A percentile compares a stretch with the other conserved stretches of the same genome.
Evolutionary conservation across 1,140 invertebrate species (phyloP).

Genomic region (Hetaerina americana): DNA sequence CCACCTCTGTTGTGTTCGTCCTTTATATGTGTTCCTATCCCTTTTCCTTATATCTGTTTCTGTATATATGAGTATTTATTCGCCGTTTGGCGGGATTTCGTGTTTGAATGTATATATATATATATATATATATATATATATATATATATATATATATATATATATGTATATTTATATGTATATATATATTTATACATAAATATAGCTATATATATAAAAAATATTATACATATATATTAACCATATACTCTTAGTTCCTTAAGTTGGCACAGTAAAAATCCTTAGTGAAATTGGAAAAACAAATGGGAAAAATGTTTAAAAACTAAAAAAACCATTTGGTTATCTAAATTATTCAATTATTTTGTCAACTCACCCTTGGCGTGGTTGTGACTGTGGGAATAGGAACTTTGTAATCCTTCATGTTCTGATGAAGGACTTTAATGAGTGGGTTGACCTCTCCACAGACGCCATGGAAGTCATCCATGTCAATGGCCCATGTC

Average conservation of each 20-base stretch:
- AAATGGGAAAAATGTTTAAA: background rate
- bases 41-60: too few relatives aligned
- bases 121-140: too few relatives aligned
- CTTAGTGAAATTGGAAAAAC: background rate
- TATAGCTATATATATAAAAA: background rate
- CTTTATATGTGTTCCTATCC: too few relatives aligned
- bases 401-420: conserved; percentile 62
- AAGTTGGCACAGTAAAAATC: background rate
- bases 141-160: too few relatives aligned
- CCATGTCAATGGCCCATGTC: conserved; percentile 84
- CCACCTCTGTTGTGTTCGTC: too few relatives aligned
- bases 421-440: conserved; percentile 55
- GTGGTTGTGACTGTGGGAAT: conserved; percentile 48
- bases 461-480: conserved; percentile 66
- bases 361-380: conserved; percentile 43
- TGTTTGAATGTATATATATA: too few relatives aligned
- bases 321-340: background rate
- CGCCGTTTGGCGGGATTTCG: too few relatives aligned
- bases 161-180: too few relatives aligned
- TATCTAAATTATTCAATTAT: background rate
- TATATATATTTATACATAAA: too few relatives aligned
- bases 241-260: background rate
- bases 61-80: too few relatives aligned
- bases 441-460: conserved; percentile 57
- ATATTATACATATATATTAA: background rate